A percentile compares a stretch with the other conserved stretches of the same genome.
Conservation (phyloP, 2,888 invertebrate genomes). For the Drosophila neonasuta region DNA sequence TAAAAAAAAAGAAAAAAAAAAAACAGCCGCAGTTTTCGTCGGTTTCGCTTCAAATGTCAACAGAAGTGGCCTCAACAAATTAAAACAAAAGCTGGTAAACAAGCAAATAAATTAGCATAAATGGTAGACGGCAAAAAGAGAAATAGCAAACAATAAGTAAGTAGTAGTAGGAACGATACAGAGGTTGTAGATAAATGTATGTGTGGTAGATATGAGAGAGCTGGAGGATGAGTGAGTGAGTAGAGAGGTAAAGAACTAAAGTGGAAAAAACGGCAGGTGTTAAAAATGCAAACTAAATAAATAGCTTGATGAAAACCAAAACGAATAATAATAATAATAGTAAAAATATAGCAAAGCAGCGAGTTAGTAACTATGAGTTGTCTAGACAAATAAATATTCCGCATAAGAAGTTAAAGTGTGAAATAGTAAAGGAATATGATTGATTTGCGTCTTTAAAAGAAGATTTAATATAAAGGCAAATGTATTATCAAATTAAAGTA, state of each 20-base stretch:
- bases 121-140: conserved; percentile 60
- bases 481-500: too few species aligned
- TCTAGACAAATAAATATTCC: background rate
- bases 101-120: conserved; percentile 76
- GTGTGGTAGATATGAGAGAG: conserved; percentile 2
- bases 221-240: conserved; percentile 1
- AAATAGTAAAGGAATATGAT: too few species aligned
- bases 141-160: conserved; percentile 46
- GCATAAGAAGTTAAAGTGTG: too few species aligned
- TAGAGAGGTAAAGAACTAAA: conserved; percentile 54
- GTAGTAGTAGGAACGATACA: background rate
- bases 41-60: conserved; percentile 63
- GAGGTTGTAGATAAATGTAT: conserved; percentile 14
- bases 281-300: conserved; percentile 61
- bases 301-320: conserved; percentile 33
- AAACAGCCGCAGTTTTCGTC: conserved; percentile 24
- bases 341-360: background rate
- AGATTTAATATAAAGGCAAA: too few species aligned
- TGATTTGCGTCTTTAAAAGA: too few species aligned
- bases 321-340: background rate
- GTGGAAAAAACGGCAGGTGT: conserved; percentile 74
- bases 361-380: background rate
- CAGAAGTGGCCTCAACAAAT: conserved; percentile 72
- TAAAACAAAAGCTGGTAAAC: conserved; percentile 76
- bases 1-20: background rate